phyloP scores from a whole-genome alignment of 2,113 vertebrate species.

The Dasyprocta punctata region DNA sequence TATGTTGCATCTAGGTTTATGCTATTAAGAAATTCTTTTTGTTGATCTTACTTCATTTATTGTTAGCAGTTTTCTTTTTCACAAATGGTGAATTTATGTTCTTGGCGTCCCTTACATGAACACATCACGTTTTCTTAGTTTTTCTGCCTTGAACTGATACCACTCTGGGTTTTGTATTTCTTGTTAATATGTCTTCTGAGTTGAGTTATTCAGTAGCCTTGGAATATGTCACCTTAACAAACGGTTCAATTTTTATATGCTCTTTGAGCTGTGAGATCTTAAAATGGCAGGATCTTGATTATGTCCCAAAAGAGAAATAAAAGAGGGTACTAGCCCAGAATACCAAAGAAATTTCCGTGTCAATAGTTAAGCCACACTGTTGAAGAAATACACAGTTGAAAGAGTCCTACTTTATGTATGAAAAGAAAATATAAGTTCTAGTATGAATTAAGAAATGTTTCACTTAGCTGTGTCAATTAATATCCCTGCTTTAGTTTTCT shows the following conservation, averaged over 20 bases:
- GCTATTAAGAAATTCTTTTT: not conserved
- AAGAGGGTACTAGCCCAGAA: not conserved
- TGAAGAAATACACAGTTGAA: conserved; percentile 36
- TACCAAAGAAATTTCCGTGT: not conserved
- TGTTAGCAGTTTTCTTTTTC: conserved; percentile 43
- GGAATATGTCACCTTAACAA: conserved; percentile 77
- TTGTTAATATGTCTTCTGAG: conserved; percentile 64
- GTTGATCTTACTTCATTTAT: not conserved
- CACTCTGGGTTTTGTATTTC: not conserved
- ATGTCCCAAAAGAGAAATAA: conserved; percentile 61
- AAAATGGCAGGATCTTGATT: conserved; percentile 70
- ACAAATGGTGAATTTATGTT: not conserved
- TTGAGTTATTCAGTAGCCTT: conserved; percentile 70
- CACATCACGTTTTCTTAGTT: conserved; percentile 50
- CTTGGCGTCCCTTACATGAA: conserved; percentile 30
- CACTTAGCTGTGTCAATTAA: not conserved
- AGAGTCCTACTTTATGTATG: not conserved
- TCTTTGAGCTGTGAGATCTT: conserved; percentile 67
- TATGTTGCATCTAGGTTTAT: not conserved
- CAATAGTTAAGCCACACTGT: not conserved
- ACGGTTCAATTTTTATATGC: conserved; percentile 70
- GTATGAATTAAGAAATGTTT: not conserved
- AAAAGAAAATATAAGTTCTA: not conserved
- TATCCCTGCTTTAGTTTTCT: not conserved
- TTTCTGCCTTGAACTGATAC: conserved; percentile 41